Evolutionary conservation across 2,888 invertebrate genomes (phyloP).

Genomic region (Gastrophysa polygoni): DNA sequence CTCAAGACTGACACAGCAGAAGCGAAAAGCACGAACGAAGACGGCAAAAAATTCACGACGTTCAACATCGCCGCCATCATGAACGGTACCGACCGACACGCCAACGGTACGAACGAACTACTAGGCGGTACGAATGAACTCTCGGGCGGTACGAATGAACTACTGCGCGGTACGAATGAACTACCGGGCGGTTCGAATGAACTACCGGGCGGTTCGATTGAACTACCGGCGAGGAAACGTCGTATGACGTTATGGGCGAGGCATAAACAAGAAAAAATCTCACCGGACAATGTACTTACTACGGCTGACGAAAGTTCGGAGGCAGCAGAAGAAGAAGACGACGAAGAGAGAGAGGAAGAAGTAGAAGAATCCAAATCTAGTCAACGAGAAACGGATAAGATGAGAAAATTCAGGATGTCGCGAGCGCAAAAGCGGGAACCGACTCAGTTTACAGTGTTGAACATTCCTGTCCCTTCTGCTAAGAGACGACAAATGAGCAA

Average conservation of each 20-base stretch:
- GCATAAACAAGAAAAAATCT: background rate
- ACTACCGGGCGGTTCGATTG: background rate
- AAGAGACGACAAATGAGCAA: slow-evolving; percentile 55
- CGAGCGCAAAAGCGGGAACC: slow-evolving; percentile 20
- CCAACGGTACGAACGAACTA: background rate
- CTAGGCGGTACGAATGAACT: background rate
- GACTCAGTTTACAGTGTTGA: slow-evolving; percentile 50
- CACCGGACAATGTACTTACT: slow-evolving; percentile 13
- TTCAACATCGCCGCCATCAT: slow-evolving; percentile 14
- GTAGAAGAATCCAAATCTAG: background rate
- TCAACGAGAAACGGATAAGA: background rate
- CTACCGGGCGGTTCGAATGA: background rate
- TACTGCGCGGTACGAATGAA: background rate
- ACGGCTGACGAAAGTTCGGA: too few relatives aligned
- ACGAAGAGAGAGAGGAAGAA: too few relatives aligned
- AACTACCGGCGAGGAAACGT: background rate
- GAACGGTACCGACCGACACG: background rate
- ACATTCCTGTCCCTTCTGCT: slow-evolving; percentile 48
- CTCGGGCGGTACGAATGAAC: background rate
- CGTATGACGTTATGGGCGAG: background rate
- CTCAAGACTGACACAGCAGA: background rate
- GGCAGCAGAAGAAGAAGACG: background rate
- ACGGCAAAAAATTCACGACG: slow-evolving; percentile 1
- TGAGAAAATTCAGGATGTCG: background rate
- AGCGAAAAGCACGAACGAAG: background rate